These are phyloP conservation scores for Salvelinus fontinalis DNA, from an alignment of 2,113 vertebrate species.

Conservation along the genomic window DNA sequence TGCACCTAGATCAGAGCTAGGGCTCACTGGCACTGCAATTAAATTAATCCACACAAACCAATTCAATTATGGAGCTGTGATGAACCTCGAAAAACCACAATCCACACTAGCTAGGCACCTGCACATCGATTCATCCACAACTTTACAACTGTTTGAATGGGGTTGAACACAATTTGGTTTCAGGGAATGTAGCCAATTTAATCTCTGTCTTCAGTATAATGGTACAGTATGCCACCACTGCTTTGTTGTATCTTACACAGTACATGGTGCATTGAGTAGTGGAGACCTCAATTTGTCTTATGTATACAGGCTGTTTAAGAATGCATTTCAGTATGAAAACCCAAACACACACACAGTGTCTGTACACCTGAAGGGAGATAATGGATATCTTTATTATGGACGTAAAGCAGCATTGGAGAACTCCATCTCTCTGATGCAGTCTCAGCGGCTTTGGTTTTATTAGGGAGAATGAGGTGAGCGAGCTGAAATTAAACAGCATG, in stretches of 20 bases:
- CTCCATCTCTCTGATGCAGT: neutral
- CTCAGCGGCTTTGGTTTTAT: constrained; percentile 23
- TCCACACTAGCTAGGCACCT: neutral
- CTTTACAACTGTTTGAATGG: neutral
- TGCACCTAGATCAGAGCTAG: constrained; percentile 43
- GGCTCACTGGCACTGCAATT: constrained; percentile 67
- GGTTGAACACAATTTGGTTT: neutral
- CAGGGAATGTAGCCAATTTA: too few relatives aligned
- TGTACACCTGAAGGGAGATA: neutral
- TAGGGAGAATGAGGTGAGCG: constrained; percentile 16
- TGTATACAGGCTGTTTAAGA: too few relatives aligned
- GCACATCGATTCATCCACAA: neutral
- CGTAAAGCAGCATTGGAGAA: neutral
- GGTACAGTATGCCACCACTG: neutral
- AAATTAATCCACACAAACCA: constrained; percentile 73
- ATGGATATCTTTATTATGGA: neutral
- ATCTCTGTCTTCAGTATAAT: neutral
- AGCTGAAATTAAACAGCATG: constrained; percentile 50
- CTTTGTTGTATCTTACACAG: too few relatives aligned
- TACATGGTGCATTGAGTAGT: too few relatives aligned
- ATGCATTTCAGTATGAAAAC: too few relatives aligned
- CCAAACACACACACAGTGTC: too few relatives aligned
- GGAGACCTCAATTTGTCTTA: too few relatives aligned
- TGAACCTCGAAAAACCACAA: constrained; percentile 64
- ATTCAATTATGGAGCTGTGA: constrained; percentile 72